Base-by-base conservation (phyloP, 2,113 vertebrate genomes). In the Bujurquina vittata region DNA sequence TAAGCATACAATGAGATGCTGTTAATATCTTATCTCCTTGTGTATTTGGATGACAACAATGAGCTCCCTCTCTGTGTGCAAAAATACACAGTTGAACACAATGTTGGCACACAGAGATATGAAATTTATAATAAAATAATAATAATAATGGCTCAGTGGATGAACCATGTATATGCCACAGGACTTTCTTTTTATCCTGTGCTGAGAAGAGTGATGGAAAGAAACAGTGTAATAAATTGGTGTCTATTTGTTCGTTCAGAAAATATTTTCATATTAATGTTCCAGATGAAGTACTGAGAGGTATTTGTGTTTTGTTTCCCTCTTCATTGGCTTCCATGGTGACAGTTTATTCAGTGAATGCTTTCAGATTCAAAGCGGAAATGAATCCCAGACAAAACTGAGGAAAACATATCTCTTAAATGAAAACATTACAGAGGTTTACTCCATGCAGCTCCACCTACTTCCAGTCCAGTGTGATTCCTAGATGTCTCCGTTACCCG, bases 401-500 rank as follows among this genome's bases (percentile, higher is more conserved):
- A 18, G 22, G 22, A 49, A 69, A 22, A 10, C 26, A 18, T 67
- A 18, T 40, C 14, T 29, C 43, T 17, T 69, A 49, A 49, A 49
- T 29, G 18, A 49, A 29, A 69, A 29, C 65, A 29, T 54, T 7
- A 22, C 37, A 29, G 10, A 77, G 15, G 15, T 60, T 31, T 20
- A 31, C 26, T 75, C 5, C 23, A 5, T 29, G 17, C 81, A 57
- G 56, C 58, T 78, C 3, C 29, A 40, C 35, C 20, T 8, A 5
- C 26, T 31, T 20, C 55, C 55, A 0, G 17, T 69, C 12, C 20
- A 4, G 58, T 29, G 40, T 65, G 31, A 20, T 57, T 85, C 57
- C 58, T 37, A 15, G 10, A 77, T 31, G 75, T 58, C 3, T 83
- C 57, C 61, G 33, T 76, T 55, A 84, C 63, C 65, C 49, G 43